These are phyloP conservation scores for Buphagus erythrorhynchus DNA, from an alignment of 2,797 vertebrate species.

Conservation along the genomic window DNA sequence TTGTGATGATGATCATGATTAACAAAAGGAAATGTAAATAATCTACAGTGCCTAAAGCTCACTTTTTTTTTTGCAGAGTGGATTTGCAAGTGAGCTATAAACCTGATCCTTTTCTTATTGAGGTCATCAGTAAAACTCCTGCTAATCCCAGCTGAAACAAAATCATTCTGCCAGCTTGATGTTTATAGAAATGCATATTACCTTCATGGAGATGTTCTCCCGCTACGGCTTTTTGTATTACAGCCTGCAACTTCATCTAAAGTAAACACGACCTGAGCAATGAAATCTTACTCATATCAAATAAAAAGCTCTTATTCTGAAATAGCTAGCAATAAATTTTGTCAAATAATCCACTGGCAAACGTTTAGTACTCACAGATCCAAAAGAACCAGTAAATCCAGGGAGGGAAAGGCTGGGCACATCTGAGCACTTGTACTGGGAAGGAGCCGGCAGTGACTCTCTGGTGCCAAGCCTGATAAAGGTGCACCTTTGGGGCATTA, in stretches of 20 bases:
- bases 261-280: not conserved
- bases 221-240: not conserved
- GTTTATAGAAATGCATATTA: not conserved
- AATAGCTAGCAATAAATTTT: not conserved
- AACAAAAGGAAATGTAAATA: conserved; percentile 30
- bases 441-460: not conserved
- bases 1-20: not conserved
- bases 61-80: not conserved
- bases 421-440: not conserved
- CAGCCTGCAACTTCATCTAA: not conserved
- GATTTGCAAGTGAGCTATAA: conserved; percentile 42
- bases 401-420: conserved; percentile 8
- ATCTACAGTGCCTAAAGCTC: not conserved
- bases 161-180: not conserved
- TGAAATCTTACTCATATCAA: not conserved
- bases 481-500: conserved; percentile 26
- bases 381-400: conserved; percentile 32
- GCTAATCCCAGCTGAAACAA: conserved; percentile 39
- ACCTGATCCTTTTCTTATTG: conserved; percentile 14
- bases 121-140: conserved; percentile 40
- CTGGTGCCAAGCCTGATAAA: not conserved
- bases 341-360: not conserved
- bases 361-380: conserved; percentile 58
- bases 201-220: not conserved
- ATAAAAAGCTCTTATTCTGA: conserved; percentile 1